These are phyloP conservation scores for Xylota segnis DNA, from an alignment of 2,888 invertebrate genomes.

Conservation along the genomic window DNA sequence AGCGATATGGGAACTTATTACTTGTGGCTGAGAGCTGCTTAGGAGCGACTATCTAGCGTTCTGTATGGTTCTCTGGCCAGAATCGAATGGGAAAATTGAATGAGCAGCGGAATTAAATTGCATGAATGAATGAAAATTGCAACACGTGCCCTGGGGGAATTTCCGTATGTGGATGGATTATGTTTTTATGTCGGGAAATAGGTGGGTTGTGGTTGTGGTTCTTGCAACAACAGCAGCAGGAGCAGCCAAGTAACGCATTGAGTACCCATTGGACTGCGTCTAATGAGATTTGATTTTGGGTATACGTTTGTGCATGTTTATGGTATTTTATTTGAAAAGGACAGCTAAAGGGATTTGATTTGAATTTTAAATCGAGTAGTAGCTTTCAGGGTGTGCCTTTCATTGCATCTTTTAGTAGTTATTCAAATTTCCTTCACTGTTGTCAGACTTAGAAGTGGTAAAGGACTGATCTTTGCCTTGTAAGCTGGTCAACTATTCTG, in stretches of 20 bases:
- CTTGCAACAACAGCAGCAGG: slow-evolving; percentile 5
- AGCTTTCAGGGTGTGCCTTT: no score
- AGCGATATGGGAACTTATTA: slow-evolving; percentile 74
- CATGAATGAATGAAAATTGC: slow-evolving; percentile 72
- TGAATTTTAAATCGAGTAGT: slow-evolving; percentile 1
- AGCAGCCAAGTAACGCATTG: slow-evolving; percentile 6
- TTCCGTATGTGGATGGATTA: slow-evolving; percentile 50
- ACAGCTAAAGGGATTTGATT: not conserved
- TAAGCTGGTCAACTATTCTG: no score
- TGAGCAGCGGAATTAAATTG: slow-evolving; percentile 70
- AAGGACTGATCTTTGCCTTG: no score
- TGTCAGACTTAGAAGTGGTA: no score
- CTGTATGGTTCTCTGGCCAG: slow-evolving; percentile 40
- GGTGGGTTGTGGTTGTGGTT: slow-evolving; percentile 48
- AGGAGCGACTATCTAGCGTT: slow-evolving; percentile 40
- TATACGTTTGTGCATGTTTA: slow-evolving; percentile 19
- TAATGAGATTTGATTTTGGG: slow-evolving; percentile 66
- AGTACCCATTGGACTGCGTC: slow-evolving; percentile 25
- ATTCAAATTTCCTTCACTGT: no score
- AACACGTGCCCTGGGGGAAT: slow-evolving; percentile 64
- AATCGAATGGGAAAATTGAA: slow-evolving; percentile 72
- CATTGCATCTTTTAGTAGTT: no score
- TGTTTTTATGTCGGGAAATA: slow-evolving; percentile 38
- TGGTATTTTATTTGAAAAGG: not conserved
- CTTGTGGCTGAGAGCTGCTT: slow-evolving; percentile 55